Evolutionary conservation across 2,113 vertebrate genomes (phyloP), one percentile per base, ranked within the genome.

Genomic region (Epinephelus lanceolatus): DNA sequence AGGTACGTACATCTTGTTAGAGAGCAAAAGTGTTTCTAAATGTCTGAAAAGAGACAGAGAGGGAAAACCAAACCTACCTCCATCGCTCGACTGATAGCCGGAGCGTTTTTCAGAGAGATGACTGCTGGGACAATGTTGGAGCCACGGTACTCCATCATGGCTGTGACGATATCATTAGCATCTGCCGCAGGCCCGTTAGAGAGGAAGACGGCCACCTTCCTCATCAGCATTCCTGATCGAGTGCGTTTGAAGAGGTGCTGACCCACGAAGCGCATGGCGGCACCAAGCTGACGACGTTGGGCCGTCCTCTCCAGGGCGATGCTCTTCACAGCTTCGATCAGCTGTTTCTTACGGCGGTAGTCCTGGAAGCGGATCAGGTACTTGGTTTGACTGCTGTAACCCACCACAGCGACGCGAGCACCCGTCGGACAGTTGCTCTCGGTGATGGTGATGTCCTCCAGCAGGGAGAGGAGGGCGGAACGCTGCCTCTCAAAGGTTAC

Each of bases 181-280:
- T 96, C 94, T 52, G 89, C 80, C 0, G 95, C 87, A 0, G 80
- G 73, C 37, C 97, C 97, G 0, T 0, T 91, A 21, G 95, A 88
- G 76, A 98, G 89, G 92, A 98, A 97, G 0, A 98, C 52, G 0
- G 96, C 97, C 62, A 98, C 95, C 90, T 97, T 99, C 86, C 96
- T 96, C 78, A 95, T 83, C 62, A 96, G 84, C 27, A 86, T 3
- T 2, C 96, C 97, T 0, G 92, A 80, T 30, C 95, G 93, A 33
- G 95, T 79, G 0, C 95, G 96, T 65, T 97, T 99, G 84, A 99
- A 97, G 47, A 95, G 85, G 13, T 97, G 96, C 74, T 95, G 96
- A 3, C 94, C 97, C 81, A 97, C 96, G 30, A 96, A 98, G 75
- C 89, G 94, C 97, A 98, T 97, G 76, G 96, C 86, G 0, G 75